Evolutionary conservation across 1,140 invertebrate genomes (phyloP), one percentile per base, ranked within the genome.

Genomic region (Coenobita brevimanus): DNA sequence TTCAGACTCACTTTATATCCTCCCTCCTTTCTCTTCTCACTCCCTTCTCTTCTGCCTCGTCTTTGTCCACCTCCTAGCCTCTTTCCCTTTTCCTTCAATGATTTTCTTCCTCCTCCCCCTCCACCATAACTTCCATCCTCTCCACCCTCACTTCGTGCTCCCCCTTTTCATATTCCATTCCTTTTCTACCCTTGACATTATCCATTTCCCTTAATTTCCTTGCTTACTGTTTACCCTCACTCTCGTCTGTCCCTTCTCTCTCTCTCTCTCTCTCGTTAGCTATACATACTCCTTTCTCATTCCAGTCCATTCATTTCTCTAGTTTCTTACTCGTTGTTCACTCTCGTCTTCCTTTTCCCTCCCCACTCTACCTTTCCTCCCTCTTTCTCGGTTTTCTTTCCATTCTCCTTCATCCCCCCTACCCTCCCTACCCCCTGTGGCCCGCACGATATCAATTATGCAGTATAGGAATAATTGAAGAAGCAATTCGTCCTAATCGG

Each of bases 401-500:
- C 46, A 21, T 57, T 46, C 46, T 27, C 33, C 50, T 38, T 36
- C 54, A 21, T 62, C 54, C 21, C 78, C 24, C 10, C 30, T 43
- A 17, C 41, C 38, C 30, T 24, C 30, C n/a, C n/a, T 24, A n/a
- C 21, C n/a, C 64, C 30, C 64, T 36, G 33, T 64, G 38, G 24
- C 62, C 76, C 75, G 76, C 84, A 87, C 84, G 76, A 80, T 87
- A 87, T 87, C 84, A 87, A 87, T 87, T 87, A 87, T 87, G 84
- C 84, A 87, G 84, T 80, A 87, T 71, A 71, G 41, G 60, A 80
- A 80, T 87, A 87, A 87, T 80, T 79, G 84, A 87, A 87, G 75
- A 87, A 87, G 84, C 84, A 79, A 80, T 87, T 87, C 84, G 27
- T 80, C 76, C 24, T 87, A 87, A 87, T 87, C 84, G 84, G 84